Conservation (phyloP, 2,888 invertebrate genomes). For the Cantharis flavilabris region DNA sequence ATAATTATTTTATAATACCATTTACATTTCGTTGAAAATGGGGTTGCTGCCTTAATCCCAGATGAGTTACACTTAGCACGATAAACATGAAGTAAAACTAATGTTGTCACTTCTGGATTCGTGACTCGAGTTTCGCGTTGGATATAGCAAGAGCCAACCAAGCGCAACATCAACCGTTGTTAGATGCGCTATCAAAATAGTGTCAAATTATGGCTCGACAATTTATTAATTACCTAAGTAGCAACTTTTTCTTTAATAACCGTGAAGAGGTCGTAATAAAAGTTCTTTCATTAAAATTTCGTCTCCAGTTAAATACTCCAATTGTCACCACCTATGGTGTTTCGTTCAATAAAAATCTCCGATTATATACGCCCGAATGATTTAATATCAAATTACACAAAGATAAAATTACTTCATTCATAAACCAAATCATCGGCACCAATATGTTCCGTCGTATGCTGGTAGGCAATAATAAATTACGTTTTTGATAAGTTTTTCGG, state of each 20-base stretch:
- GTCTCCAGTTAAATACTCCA: neutral
- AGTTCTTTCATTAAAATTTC: neutral
- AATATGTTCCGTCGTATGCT: neutral
- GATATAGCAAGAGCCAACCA: conserved; percentile 4
- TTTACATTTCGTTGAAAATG: neutral
- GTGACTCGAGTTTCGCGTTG: conserved; percentile 8
- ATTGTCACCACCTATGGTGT: neutral
- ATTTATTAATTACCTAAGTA: neutral
- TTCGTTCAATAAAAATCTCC: neutral
- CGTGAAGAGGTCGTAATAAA: neutral
- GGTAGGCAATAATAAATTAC: neutral
- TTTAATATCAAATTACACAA: neutral
- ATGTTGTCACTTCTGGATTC: conserved; percentile 20
- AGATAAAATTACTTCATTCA: neutral
- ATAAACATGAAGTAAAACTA: conserved; percentile 13
- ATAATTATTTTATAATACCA: neutral
- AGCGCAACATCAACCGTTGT: neutral
- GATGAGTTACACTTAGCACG: neutral
- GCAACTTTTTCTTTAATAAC: neutral
- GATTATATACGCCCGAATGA: neutral
- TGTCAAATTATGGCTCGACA: neutral
- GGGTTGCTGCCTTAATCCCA: neutral
- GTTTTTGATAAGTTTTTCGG: neutral
- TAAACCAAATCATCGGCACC: neutral
- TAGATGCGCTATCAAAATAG: conserved; percentile 6